Base-by-base conservation (phyloP, 2,888 invertebrate species). In the Imbricaverruca yamaguchii region DNA sequence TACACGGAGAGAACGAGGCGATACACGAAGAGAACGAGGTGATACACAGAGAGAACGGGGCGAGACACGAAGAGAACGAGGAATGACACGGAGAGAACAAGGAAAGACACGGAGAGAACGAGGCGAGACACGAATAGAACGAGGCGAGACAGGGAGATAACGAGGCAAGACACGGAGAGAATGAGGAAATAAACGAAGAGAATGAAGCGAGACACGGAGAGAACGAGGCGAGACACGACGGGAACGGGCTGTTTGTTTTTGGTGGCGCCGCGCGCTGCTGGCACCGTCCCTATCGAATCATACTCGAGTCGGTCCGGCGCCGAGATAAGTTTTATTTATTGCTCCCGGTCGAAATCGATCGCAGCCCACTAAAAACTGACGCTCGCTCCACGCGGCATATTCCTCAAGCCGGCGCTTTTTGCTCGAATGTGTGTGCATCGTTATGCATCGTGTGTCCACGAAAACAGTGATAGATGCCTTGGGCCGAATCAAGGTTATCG, bases 261-360 rank as follows among this genome's bases (percentile, higher is more conserved):
- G 67, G 67, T 11, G 25, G 61, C 61, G 39, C 61, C 2, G 13
- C 25, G 25, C 13, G 4, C n/a, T 23, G 8, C 9, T 10, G n/a
- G 9, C 6, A 6, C 67, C 25, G 13, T 25, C 67, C 67, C 25
- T 67, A 67, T 67, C 67, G 67, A 67, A 67, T 67, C 67, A 67
- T 67, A 13, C 25, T n/a, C 25, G 18, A 4, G 25, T 25, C 67
- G 25, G 25, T 39, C 39, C 39, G 67, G 25, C 67, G 10, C n/a
- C 67, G 67, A 67, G 67, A 67, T 67, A 67, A 67, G 25, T 67
- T 67, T 67, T 67, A 67, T 67, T 67, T 67, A 67, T 67, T 67
- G 67, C 67, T n/a, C 4, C n/a, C 67, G 25, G 25, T n/a, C n/a
- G 67, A 67, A 67, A 67, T 67, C 67, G 67, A 67, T 67, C 67